Evolutionary conservation across 2,888 invertebrate species (phyloP), one percentile per base, ranked within the genome.

Genomic region (Dexiosoma caninum): DNA sequence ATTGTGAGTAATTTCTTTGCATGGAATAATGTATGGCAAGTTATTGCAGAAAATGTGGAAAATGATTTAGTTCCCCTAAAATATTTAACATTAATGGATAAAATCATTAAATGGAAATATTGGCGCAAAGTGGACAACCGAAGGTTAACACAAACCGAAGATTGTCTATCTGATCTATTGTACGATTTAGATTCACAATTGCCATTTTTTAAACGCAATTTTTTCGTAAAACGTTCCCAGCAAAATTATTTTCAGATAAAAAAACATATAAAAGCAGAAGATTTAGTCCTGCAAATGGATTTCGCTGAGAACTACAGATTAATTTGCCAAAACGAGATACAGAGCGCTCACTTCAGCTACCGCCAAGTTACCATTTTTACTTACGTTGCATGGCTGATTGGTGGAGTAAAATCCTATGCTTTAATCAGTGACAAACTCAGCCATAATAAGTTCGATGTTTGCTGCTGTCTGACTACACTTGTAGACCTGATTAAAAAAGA

Each of bases 341-440:
- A 40, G 37, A 66, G 51, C 37, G 49, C 66, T n/a, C 51, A 67
- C 67, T 67, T 51, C 44, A 69, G 44, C 44, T 55, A 69, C 32
- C 40, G 44, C 2, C 51, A 53, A 60, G 60, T 72, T 32, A 53
- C 32, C 12, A 72, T 64, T 53, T 72, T 64, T 62, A 55, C 72
- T 30, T 64, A 55, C 35, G 55, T 72, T 32, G 72, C 62, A 3
- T 72, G 53, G 72, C 10, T 46, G 21, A 21, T 21, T 44, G 37
- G 35, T n/a, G 9, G n/a, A 66, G 12, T 35, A 19, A 35, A 35
- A 14, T 55, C 46, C 2, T 57, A 32, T 70, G 42, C 51, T 2
- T 37, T 59, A 35, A 70, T 59, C 14, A 70, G 69, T 49, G 51
- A 60, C 40, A 53, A 51, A 66, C 51, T 37, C 14, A 66, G 37